Evolutionary conservation across 2,888 invertebrate species (phyloP), one percentile per base, ranked within the genome.

Genomic region (Pterostichus niger): DNA sequence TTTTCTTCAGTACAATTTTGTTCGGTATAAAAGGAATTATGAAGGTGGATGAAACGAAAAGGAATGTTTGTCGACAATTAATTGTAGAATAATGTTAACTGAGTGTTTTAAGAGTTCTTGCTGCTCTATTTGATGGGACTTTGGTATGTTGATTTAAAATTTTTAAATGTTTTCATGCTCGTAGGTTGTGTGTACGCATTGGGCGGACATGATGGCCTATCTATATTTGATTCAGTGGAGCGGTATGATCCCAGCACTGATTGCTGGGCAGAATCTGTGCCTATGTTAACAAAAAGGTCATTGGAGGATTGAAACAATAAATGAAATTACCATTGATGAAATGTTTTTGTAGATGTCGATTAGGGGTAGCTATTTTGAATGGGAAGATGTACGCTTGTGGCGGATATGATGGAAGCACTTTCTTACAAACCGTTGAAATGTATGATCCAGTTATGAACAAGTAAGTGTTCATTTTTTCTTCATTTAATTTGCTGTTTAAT

Each of bases 181-280:
- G 5, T 31, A 89, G 95, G 95, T 46, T 94, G 93, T 87, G 94
- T 96, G 80, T 96, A 95, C 88, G 96, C 95, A 0, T 91, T 97
- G 56, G 97, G 97, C 13, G 97, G 97, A 0, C 97, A 97, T 88
- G 97, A 97, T 90, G 97, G 97, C 0, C 90, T 96, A 13, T 95
- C 96, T 6, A 97, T 97, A 86, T 96, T 96, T 89, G 96, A 96
- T 90, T 96, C 96, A 1, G 96, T 96, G 1, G 96, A 97, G 90
- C 91, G 95, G 77, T 97, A 94, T 88, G 95, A 96, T 90, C 95
- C 95, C 0, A 92, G 93, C 68, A 93, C 93, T 17, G 94, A 94
- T 85, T 90, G 91, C 15, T 97, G 97, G 97, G 91, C 92, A 0
- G 92, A 93, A 86, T 94, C 96, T 64, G 93, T 94, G 33, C 93